phyloP scores from a whole-genome alignment of 2,797 vertebrate genomes.

The Sarcophilus harrisii region DNA sequence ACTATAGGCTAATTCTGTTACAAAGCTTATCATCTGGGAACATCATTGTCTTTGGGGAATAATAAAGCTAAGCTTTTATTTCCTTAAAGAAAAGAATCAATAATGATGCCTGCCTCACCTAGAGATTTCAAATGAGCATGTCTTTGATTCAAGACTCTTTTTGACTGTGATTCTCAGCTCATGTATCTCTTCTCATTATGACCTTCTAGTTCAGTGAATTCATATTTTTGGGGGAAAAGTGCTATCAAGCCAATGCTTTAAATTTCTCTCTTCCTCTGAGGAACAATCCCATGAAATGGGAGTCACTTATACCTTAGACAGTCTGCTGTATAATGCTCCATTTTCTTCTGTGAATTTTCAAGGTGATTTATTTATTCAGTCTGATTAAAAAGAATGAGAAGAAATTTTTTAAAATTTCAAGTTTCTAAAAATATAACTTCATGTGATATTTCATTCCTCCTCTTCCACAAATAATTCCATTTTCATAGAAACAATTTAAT shows the following conservation, averaged over 20 bases:
- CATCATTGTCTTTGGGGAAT: background rate
- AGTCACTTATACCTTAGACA: background rate
- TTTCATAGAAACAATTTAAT: background rate
- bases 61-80: background rate
- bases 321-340: background rate
- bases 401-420: background rate
- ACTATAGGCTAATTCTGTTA: slow-evolving; percentile 22
- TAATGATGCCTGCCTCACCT: background rate
- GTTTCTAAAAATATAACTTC: background rate
- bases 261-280: background rate
- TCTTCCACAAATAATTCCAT: background rate
- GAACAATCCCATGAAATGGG: background rate
- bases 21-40: background rate
- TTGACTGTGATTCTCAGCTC: background rate
- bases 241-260: background rate
- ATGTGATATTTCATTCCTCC: background rate
- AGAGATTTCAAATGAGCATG: background rate
- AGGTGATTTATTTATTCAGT: background rate
- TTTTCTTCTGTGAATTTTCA: background rate
- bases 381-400: background rate
- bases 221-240: background rate
- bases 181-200: slow-evolving; percentile 28
- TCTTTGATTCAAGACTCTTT: background rate
- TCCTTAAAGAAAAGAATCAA: background rate
- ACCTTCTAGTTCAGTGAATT: background rate